Evolutionary conservation across 2,888 invertebrate species (phyloP), one percentile per base, ranked within the genome.

Genomic region (Tachystola acroxantha): DNA sequence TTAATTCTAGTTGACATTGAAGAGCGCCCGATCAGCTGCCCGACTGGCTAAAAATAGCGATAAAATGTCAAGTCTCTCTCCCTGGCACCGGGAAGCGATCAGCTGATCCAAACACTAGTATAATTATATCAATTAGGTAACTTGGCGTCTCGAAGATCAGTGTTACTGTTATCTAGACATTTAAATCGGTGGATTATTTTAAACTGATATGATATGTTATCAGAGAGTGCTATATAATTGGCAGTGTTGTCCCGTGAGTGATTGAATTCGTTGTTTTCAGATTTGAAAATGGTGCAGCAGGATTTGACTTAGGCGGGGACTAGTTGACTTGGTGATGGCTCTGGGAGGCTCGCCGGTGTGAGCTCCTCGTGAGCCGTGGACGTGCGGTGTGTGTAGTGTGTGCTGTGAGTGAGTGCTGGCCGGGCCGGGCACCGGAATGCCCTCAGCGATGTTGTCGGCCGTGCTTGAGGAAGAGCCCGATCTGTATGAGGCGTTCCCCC

Each of bases 401-500:
- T 74, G 16, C 63, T 73, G 72, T 75, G 63, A 70, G 76, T 76
- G 73, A 50, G 65, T 59, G 69, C 69, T 55, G 68, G 57, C 65
- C 59, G 72, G 68, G 60, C 62, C 78, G 86, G 81, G 72, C 68
- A 59, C 62, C 78, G 86, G 81, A 53, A 87, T 87, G 87, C 87
- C 87, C 67, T 88, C 90, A 81, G 92, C 91, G 65, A 92, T 92
- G 90, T 86, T 93, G 88, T 91, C 92, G 55, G 91, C 91, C 56
- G 90, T 92, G 75, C 88, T 91, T 63, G 92, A 92, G 85, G 93
- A 93, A 82, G 92, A 92, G 80, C 89, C 90, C 50, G 93, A 93
- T 75, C 88, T 92, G 61, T 92, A 93, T 60, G 93, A 93, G 82
- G 93, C 92, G 40, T 95, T 93, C 76, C 93, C 94, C 46, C 91